A percentile compares a stretch with the other conserved stretches of the same genome.
Evolutionary conservation across 92 coral and sea anemone genomes (phyloP).

Genomic region (Phenganax stokvisi): DNA sequence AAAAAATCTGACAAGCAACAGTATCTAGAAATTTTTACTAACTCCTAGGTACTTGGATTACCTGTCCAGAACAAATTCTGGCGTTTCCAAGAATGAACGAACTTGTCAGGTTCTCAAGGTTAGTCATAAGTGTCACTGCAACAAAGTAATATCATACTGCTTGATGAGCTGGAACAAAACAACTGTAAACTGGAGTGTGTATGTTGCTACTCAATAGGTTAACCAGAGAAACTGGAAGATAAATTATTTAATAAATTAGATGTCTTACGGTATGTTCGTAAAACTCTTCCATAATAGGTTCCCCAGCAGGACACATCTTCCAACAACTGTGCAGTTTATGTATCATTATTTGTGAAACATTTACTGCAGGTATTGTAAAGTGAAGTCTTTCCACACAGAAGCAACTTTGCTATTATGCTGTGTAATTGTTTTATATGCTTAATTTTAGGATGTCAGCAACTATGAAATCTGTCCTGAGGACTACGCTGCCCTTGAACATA

Average conservation of each 20-base stretch:
- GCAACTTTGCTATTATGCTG: no score
- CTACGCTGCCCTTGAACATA: conserved; percentile 47
- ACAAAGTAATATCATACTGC: no score
- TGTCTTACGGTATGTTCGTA: background rate
- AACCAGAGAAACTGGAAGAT: background rate
- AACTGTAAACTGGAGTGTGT: no score
- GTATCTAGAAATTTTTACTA: no score
- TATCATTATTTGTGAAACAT: conserved; percentile 51
- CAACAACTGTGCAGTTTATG: conserved; percentile 55
- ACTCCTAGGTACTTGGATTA: no score
- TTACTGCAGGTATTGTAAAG: conserved; percentile 44
- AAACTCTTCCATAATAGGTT: conserved; percentile 5
- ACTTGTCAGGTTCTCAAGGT: no score
- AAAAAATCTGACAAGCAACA: background rate
- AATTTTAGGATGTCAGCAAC: conserved; percentile 43
- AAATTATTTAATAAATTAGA: background rate
- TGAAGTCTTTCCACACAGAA: no score
- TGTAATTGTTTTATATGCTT: background rate
- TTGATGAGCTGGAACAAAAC: no score
- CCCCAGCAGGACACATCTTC: conserved; percentile 43
- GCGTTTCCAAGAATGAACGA: no score
- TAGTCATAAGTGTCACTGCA: no score
- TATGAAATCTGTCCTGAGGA: conserved; percentile 46
- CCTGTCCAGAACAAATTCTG: no score
- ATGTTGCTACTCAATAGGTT: no score